phyloP scores from a whole-genome alignment of 2,888 invertebrate genomes.

The Seira ritae region DNA sequence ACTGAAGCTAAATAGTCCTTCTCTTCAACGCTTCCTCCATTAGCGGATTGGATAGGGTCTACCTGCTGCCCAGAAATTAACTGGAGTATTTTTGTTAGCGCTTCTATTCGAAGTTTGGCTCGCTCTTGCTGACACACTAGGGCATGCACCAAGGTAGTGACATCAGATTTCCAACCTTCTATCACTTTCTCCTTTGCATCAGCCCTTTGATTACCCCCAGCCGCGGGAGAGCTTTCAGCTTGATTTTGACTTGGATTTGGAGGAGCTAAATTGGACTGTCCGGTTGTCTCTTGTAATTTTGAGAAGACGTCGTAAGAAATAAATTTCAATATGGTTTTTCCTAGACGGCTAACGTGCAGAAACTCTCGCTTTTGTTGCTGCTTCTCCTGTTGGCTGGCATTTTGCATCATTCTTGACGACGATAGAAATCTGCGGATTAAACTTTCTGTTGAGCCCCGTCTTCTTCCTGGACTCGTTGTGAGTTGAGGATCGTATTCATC shows the following conservation, averaged over 20 bases:
- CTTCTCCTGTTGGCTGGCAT: constrained; percentile 40
- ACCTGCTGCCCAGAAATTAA: constrained; percentile 59
- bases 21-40: constrained; percentile 1
- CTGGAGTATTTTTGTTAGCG: constrained; percentile 66
- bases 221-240: background rate
- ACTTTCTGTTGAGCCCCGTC: constrained; percentile 37
- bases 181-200: background rate
- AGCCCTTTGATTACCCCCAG: background rate
- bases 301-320: constrained; percentile 44
- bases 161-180: constrained; percentile 70
- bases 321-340: constrained; percentile 38
- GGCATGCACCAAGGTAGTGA: constrained; percentile 56
- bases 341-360: constrained; percentile 40
- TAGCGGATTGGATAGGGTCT: constrained; percentile 25
- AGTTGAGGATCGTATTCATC: constrained; percentile 26
- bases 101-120: constrained; percentile 69
- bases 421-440: constrained; percentile 32
- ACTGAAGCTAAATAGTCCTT: constrained; percentile 74
- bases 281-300: constrained; percentile 16
- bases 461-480: constrained; percentile 62
- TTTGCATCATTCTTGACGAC: constrained; percentile 19
- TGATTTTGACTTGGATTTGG: background rate
- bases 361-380: constrained; percentile 38
- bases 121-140: constrained; percentile 69
- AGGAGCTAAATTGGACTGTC: background rate